These are phyloP conservation scores for Thecocarcelia acutangulata DNA, from an alignment of 2,888 invertebrate species.

Conservation along the genomic window DNA sequence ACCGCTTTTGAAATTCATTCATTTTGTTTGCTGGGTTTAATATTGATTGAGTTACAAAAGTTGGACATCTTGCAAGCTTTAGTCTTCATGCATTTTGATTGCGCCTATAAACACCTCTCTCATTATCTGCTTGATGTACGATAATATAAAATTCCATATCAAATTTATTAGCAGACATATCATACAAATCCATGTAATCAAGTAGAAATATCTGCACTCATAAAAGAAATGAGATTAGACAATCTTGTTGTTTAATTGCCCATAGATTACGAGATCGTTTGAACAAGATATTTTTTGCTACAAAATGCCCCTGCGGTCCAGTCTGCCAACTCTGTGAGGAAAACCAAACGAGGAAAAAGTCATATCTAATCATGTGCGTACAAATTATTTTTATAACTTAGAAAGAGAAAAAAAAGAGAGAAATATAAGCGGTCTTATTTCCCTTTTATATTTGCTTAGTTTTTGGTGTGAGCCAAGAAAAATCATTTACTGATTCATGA, in stretches of 20 bases:
- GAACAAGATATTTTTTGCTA: slow-evolving; percentile 44
- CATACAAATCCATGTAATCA: slow-evolving; percentile 60
- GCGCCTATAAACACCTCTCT: slow-evolving; percentile 37
- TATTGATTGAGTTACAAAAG: slow-evolving; percentile 4
- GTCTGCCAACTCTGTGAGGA: not conserved
- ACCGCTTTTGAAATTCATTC: too few species aligned
- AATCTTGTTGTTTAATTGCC: slow-evolving; percentile 67
- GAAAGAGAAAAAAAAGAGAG: not conserved
- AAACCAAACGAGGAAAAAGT: slow-evolving; percentile 36
- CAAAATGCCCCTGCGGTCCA: slow-evolving; percentile 41
- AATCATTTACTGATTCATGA: slow-evolving; percentile 67
- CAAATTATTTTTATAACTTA: slow-evolving; percentile 63
- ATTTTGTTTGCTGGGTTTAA: too few species aligned
- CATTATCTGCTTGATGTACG: slow-evolving; percentile 56
- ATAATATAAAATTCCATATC: slow-evolving; percentile 63
- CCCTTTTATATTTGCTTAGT: slow-evolving; percentile 35
- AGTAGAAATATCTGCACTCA: slow-evolving; percentile 37
- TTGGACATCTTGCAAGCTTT: not conserved
- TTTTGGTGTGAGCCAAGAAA: slow-evolving; percentile 30
- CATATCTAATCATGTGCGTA: slow-evolving; percentile 69
- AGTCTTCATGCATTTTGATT: slow-evolving; percentile 2
- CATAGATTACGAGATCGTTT: slow-evolving; percentile 68
- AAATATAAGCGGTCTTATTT: slow-evolving; percentile 40
- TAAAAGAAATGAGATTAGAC: slow-evolving; percentile 60
- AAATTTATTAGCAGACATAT: slow-evolving; percentile 62